phyloP scores from a whole-genome alignment of 1,140 invertebrate genomes.

The Calephelis virginiensis region DNA sequence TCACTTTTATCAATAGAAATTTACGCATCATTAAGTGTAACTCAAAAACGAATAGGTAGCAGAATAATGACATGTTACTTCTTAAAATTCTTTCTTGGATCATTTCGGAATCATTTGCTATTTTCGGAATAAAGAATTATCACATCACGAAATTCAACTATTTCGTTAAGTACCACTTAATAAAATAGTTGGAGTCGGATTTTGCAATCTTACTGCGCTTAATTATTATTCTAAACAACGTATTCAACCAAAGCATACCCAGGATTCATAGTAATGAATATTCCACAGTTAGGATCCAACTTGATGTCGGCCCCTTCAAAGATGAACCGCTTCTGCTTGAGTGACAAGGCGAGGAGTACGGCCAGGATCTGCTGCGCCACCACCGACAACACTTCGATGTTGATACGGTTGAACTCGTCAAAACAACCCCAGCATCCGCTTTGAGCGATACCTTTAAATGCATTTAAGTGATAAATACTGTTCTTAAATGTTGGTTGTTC shows the following conservation, averaged over 20 bases:
- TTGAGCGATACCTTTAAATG: conserved; percentile 81
- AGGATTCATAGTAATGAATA: conserved; percentile 96
- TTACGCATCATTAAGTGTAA: too few species aligned
- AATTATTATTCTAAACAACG: not conserved
- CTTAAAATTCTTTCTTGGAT: too few species aligned
- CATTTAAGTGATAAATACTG: not conserved
- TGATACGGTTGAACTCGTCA: conserved; percentile 94
- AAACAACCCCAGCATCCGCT: conserved; percentile 93
- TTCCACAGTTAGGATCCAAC: conserved; percentile 87
- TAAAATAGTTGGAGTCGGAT: too few species aligned
- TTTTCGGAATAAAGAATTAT: too few species aligned
- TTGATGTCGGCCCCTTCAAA: conserved; percentile 90
- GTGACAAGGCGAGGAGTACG: conserved; percentile 84
- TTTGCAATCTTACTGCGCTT: too few species aligned
- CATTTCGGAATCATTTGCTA: too few species aligned
- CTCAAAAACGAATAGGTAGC: too few species aligned
- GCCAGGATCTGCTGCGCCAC: conserved; percentile 90
- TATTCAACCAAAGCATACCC: conserved; percentile 74
- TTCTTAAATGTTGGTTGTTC: too few species aligned
- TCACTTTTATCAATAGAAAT: too few species aligned
- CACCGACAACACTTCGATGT: conserved; percentile 93
- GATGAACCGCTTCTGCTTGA: conserved; percentile 82
- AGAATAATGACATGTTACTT: too few species aligned
- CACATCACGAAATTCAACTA: too few species aligned
- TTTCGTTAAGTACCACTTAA: too few species aligned